Base-by-base conservation (phyloP, 2,113 vertebrate species). In the Sturnus vulgaris region DNA sequence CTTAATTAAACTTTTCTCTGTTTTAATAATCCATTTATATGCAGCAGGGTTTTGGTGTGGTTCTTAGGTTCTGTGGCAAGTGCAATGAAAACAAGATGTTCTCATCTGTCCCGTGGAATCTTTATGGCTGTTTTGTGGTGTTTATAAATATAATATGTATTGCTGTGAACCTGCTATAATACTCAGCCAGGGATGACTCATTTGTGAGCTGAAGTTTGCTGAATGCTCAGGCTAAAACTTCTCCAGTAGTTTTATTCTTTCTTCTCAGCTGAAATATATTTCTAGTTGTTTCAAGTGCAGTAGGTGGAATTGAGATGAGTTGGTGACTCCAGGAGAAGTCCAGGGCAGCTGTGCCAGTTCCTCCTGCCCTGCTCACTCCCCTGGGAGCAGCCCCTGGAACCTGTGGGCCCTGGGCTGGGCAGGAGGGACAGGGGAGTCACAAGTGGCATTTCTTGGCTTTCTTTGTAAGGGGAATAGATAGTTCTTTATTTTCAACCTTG, bases 1-100 rank as follows among this genome's bases (percentile, higher is more conserved):
- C 57, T 75, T 94, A 76, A 90, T 94, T 69, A 94, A 90, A 80
- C 23, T 37, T 82, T 80, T 82, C 63, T 73, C 25, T 42, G 22
- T 30, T 82, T 92, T 92, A 95, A 92, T 93, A 78, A 73, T 52
- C 31, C 80, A 68, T 88, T 95, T 92, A 68, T 56, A 88, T 81
- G 88, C 90, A 93, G 76, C 79, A 50, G 56, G 56, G 52, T 90
- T 92, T 83, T 93, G 82, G 75, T 95, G 75, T 95, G 79, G 90
- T 86, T 88, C 85, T 69, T 42, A 31, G 50, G 24, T 73, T 94
- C 59, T 82, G 85, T 82, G 82, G 71, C 82, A 82, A 93, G 60
- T 42, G 39, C 71, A 88, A 5, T 75, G 93, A 75, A 94, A 93
- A 90, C 75, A 70, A 86, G 82, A 20, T 70, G 55, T 88, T 95